Conservation (phyloP, 2,888 invertebrate genomes). For the Empis stercorea region DNA sequence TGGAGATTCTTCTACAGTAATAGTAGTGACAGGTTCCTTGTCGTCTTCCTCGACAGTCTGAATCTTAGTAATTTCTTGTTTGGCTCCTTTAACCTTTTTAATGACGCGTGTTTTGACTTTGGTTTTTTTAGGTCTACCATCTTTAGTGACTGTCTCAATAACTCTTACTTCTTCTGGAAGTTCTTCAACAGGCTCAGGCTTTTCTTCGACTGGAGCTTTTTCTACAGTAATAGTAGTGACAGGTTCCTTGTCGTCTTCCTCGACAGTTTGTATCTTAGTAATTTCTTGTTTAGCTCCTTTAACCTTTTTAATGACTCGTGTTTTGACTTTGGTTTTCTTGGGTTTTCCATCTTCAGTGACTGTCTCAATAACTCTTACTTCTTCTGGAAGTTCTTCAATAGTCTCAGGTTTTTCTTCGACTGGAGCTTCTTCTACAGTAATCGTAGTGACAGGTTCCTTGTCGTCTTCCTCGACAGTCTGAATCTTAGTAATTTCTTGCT, state of each 20-base stretch:
- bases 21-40: slow-evolving; percentile 30
- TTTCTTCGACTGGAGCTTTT: slow-evolving; percentile 21
- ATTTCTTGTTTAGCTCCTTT: slow-evolving; percentile 33
- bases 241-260: slow-evolving; percentile 36
- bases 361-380: slow-evolving; percentile 28
- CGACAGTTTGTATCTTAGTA: slow-evolving; percentile 32
- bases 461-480: slow-evolving; percentile 30
- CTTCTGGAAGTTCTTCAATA: slow-evolving; percentile 29
- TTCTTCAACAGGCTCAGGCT: slow-evolving; percentile 21
- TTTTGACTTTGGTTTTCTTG: slow-evolving; percentile 32
- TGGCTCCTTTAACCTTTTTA: slow-evolving; percentile 24
- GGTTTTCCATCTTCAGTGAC: slow-evolving; percentile 34
- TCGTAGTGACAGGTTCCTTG: slow-evolving; percentile 21
- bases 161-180: slow-evolving; percentile 28
- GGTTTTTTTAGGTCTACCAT: slow-evolving; percentile 23
- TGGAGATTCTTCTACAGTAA: slow-evolving; percentile 13
- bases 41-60: slow-evolving; percentile 36
- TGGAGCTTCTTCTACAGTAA: slow-evolving; percentile 17
- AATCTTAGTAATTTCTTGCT: slow-evolving; percentile 31
- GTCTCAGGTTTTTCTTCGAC: slow-evolving; percentile 10
- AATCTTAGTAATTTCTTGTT: slow-evolving; percentile 34
- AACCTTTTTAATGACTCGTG: slow-evolving; percentile 38
- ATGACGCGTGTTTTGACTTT: slow-evolving; percentile 20
- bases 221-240: slow-evolving; percentile 28
- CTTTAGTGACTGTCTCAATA: slow-evolving; percentile 20